Evolutionary conservation across 1,140 invertebrate species (phyloP).

Genomic region (Drosophila nannoptera): DNA sequence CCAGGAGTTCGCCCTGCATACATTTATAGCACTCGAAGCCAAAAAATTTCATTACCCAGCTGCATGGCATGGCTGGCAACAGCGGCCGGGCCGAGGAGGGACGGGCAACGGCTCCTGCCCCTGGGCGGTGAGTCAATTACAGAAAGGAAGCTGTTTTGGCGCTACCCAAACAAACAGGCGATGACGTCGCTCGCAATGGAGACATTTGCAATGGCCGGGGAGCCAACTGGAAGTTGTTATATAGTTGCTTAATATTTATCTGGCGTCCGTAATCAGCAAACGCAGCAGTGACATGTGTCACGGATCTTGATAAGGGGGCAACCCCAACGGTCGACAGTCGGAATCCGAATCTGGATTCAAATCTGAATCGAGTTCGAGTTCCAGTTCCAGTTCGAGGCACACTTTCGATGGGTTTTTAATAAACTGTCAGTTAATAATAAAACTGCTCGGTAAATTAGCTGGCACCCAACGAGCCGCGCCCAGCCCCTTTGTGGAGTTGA

Average conservation of each 20-base stretch:
- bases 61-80: neutral
- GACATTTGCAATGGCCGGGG: slow-evolving; percentile 6
- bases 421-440: slow-evolving; percentile 71
- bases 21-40: slow-evolving; percentile 50
- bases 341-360: slow-evolving; percentile 42
- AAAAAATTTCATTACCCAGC: slow-evolving; percentile 59
- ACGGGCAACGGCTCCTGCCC: slow-evolving; percentile 27
- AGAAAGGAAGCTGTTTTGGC: slow-evolving; percentile 55
- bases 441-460: slow-evolving; percentile 55
- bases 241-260: slow-evolving; percentile 72
- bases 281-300: slow-evolving; percentile 64
- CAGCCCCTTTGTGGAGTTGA: slow-evolving; percentile 1
- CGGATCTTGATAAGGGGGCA: slow-evolving; percentile 61
- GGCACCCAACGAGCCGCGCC: slow-evolving; percentile 1
- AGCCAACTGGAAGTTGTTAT: slow-evolving; percentile 33
- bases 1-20: slow-evolving; percentile 34
- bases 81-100: neutral
- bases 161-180: slow-evolving; percentile 35
- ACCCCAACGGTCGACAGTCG: slow-evolving; percentile 7
- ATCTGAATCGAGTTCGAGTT: slow-evolving; percentile 8
- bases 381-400: neutral
- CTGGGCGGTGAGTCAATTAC: slow-evolving; percentile 63
- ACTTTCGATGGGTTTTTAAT: slow-evolving; percentile 65
- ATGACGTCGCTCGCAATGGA: slow-evolving; percentile 51
- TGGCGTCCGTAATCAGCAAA: slow-evolving; percentile 57